Evolutionary conservation across 2,888 invertebrate genomes (phyloP).

Genomic region (Norana najaformis): DNA sequence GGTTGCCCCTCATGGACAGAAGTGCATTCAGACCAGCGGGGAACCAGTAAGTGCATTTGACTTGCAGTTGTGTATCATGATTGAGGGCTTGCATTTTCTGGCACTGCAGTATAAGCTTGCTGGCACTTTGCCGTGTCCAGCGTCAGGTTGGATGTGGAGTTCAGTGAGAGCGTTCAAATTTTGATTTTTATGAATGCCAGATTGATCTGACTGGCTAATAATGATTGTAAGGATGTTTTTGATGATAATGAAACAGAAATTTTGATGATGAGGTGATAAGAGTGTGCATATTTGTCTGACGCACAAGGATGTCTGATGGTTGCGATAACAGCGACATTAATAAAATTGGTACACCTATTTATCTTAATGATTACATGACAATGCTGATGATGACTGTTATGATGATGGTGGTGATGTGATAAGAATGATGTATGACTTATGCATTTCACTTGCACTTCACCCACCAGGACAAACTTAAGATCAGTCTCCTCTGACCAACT

Average conservation of each 20-base stretch:
- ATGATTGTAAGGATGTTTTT: not conserved
- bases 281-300: no score
- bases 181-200: not conserved
- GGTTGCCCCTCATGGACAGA: not conserved
- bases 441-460: no score
- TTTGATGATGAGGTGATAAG: not conserved
- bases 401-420: not conserved
- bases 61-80: not conserved
- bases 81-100: not conserved
- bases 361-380: no score
- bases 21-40: not conserved
- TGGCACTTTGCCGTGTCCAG: no score
- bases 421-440: no score
- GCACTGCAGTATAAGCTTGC: no score
- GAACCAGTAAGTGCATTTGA: constrained; percentile 1
- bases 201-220: not conserved
- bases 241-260: not conserved
- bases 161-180: not conserved
- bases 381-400: not conserved
- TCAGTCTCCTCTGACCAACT: no score
- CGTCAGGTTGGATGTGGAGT: not conserved
- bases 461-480: no score
- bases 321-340: no score
- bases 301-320: no score
- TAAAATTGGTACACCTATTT: no score